Base-by-base conservation (phyloP, 2,797 vertebrate genomes). In the Gephyroberyx darwinii region DNA sequence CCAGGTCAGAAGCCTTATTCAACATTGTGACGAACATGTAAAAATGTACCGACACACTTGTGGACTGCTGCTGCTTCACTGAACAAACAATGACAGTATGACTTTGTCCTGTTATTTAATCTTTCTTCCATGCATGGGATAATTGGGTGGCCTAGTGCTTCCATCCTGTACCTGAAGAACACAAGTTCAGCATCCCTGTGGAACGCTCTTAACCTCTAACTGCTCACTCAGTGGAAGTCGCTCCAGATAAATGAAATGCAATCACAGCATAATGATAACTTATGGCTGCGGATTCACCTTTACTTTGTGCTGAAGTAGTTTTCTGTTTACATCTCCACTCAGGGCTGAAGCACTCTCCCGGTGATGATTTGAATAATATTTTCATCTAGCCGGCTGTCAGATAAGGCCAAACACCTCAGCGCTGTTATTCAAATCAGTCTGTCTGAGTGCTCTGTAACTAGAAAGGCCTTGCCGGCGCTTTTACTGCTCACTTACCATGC, bases 401-500 rank as follows among this genome's bases (percentile, higher is more conserved):
- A 53, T 26, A 35, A 68, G 19, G 48, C 7, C 39, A 51, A 65
- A 75, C 17, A 3, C 5, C 26, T 60, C 47, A 31, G 13, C 74
- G 55, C 53, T 68, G 53, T 54, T 63, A 60, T 69, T 72, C 12
- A 83, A 66, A 75, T 63, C 7, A 69, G 20, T 41, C 19, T 0
- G 45, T 35, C 61, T 10, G 37, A 76, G 75, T 71, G 69, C 57
- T 74, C 6, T 63, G 16, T 59, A 31, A 52, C 33, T 60, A 10
- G 43, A 75, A 64, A 33, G 8, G 30, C 51, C 20, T 52, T 1
- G 14, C n/a, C 9, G 54, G 20, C 63, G 26, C 45, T 60, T 43
- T 65, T 4, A 39, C 22, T 8, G 37, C n/a, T 47, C 13, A 92
- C 95, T 95, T 86, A 98, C 97, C 95, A 26, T 86, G 88, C 84